Evolutionary conservation across 2,888 invertebrate species (phyloP), one percentile per base, ranked within the genome.

Genomic region (Lasioglossum figueresi): DNA sequence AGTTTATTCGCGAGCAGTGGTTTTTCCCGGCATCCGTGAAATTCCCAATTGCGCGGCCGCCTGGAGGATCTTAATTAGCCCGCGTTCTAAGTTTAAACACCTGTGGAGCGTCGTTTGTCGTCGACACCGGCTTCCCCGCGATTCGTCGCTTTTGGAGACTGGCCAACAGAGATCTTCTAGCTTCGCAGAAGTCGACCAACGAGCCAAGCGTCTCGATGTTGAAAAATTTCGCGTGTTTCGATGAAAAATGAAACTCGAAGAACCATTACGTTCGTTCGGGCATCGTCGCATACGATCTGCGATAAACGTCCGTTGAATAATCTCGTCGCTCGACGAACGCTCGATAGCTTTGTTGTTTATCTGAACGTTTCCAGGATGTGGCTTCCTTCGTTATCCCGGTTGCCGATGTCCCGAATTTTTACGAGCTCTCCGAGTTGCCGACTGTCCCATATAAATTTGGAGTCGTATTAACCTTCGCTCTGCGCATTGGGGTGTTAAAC

Each of bases 21-120:
- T 88, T 89, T 90, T 89, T 71, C 84, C 90, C 88, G 48, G 72
- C 78, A 66, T 74, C 56, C 72, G 71, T 37, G 81, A 88, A 91
- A 91, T 82, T 91, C 90, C 87, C 89, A 79, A 86, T 91, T 86
- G 84, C 90, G 74, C 82, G 85, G 79, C 75, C 84, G 86, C 56
- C 83, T 86, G 86, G 82, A 86, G 79, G 73, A 82, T 83, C 88
- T 91, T 90, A 91, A 91, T 91, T 91, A 91, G 84, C 81, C 56
- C 86, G 85, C 75, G 85, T 82, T 90, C 90, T 90, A 90, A 90
- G 90, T 90, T 89, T 90, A 90, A 84, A 90, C 92, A 92, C 92
- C 92, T 92, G 92, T 92, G 88, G 91, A 92, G 83, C 79, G 78
- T 71, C 83, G 87, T 84, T 86, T 81, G 84, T 84, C 89, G 81